Base-by-base conservation (phyloP, 1,140 invertebrate genomes). In the Drosophila santomea region DNA sequence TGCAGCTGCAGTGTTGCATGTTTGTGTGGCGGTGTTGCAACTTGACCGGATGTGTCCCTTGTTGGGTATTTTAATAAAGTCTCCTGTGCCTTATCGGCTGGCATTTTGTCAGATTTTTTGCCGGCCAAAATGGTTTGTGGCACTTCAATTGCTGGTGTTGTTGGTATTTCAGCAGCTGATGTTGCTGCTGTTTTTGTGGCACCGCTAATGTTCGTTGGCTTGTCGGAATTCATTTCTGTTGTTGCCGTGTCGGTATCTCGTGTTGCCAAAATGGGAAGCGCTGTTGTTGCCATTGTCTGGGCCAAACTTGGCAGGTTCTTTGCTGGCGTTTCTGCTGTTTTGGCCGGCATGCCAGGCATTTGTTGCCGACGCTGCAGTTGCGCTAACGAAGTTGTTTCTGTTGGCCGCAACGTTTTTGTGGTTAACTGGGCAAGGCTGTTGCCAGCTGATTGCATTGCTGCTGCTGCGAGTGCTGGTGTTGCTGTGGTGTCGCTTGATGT, bases 331-430 rank as follows among this genome's bases (percentile, higher is more conserved):
- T 44, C 39, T 57, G 47, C 51, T 75, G 52, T 17, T 62, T 43
- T 56, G 39, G 68, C 78, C 79, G 76, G 83, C 79, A 89, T 86
- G 84, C 75, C 56, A 58, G 67, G 78, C 78, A 88, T 72, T 85
- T 80, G 68, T 84, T 71, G 43, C 45, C 51, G 50, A 57, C 43
- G 47, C 44, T 71, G 63, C 45, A 44, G 25, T 23, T 55, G 66
- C 56, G 60, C 76, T 91, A 89, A 89, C 84, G 77, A 89, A 88
- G 84, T 88, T 89, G 84, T 89, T 89, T 76, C 78, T 75, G 74
- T 68, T 74, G 80, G 68, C 84, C 84, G 68, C 56, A 89, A 90
- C 89, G 84, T 89, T 89, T 89, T 84, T 89, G 84, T 60, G 84
- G 84, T 89, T 86, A 58, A 67, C 78, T 75, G 62, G 51, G 75